Base-by-base conservation (phyloP, 2,113 vertebrate species). In the Spea bombifrons region DNA sequence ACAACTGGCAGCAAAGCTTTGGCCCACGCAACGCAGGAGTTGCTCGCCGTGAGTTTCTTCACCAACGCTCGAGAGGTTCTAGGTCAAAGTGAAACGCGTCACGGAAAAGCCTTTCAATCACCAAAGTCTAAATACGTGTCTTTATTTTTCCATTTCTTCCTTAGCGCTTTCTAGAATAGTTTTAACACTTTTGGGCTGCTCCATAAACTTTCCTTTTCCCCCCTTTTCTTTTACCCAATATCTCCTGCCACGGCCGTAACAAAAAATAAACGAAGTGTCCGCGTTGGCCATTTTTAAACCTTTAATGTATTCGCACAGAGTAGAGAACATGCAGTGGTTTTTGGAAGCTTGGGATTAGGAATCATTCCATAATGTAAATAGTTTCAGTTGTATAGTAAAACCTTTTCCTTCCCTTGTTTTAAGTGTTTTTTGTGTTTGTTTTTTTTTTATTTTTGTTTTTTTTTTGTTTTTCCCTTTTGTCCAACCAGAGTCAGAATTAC, bases 281-380 rank as follows among this genome's bases (percentile, higher is more conserved):
- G 81, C 77, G 86, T 84, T 86, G 55, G 10, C 55, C 6, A 75
- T 86, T 84, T 86, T 85, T 0, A 3, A 84, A 83, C 82, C 49
- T 72, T 85, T 76, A 89, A 72, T 85, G 81, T 48, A 12, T 75
- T 86, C 30, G 30, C 30, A 30, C 30, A 30, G 30, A 83, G 53
- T 73, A 0, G 82, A 76, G 87, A 88, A 86, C 87, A 89, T 90
- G 90, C 88, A 84, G 0, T 83, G 86, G 85, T 92, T 91, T 91
- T 90, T 88, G 85, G 81, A 84, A 85, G 79, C 81, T 86, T 78
- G 82, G 82, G 84, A 88, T 88, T 86, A 88, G 71, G 87, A 86
- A 87, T 86, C 91, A 92, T 94, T 94, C 92, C 91, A 88, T 78
- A 84, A 75, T 94, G 89, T 91, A 88, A 89, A 90, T 92, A 92